Percentiles rank a stretch among this genome's conserved stretches.
Conservation (phyloP, 1,140 invertebrate species). For the Trichogramma pretiosum region DNA sequence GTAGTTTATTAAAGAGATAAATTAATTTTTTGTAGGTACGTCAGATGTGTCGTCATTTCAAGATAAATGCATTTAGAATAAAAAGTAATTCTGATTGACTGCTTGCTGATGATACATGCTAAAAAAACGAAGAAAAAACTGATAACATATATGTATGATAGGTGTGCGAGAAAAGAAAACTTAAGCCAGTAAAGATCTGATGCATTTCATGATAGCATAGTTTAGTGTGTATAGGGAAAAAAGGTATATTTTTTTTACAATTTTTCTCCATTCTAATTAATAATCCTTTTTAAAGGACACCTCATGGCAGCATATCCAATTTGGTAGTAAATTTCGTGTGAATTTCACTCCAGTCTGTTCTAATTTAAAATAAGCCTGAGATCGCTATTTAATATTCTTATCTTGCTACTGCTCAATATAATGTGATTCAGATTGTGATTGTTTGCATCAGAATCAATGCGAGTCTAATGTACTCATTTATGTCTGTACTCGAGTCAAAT, state of each 20-base stretch:
- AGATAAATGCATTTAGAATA: constrained; percentile 59
- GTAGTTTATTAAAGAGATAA: no score
- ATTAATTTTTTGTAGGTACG: constrained; percentile 53
- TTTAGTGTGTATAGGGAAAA: constrained; percentile 17
- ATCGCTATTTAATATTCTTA: no score
- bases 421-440: constrained; percentile 23
- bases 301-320: no score
- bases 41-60: constrained; percentile 66
- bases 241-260: constrained; percentile 5
- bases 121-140: constrained; percentile 33
- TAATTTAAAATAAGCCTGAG: no score
- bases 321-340: no score
- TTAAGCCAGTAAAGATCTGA: constrained; percentile 28
- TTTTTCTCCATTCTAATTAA: no score
- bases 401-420: no score
- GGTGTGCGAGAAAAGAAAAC: constrained; percentile 15
- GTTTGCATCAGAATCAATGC: no score
- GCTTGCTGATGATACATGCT: constrained; percentile 50
- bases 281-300: no score
- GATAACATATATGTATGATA: constrained; percentile 16
- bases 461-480: no score
- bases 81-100: constrained; percentile 52
- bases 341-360: no score
- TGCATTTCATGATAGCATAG: constrained; percentile 17
- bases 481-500: no score